phyloP scores from a whole-genome alignment of 2,888 invertebrate species.

The Brachypalpus laphriformis region DNA sequence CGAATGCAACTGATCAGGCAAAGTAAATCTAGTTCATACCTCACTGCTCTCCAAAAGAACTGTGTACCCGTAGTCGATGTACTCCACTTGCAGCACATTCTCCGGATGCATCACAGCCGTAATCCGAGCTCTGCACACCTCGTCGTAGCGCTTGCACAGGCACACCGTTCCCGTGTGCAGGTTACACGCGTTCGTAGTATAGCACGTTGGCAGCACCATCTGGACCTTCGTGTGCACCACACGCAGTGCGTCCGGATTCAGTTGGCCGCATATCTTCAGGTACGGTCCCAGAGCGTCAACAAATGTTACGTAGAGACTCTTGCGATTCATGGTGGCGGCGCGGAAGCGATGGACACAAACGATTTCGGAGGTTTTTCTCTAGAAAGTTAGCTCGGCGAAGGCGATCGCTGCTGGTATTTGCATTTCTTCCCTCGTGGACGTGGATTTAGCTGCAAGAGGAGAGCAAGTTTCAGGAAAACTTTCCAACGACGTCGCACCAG shows the following conservation, averaged over 20 bases:
- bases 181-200: conserved; percentile 75
- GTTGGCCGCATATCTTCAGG: conserved; percentile 89
- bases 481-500: conserved; percentile 19
- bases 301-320: conserved; percentile 85
- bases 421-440: conserved; percentile 68
- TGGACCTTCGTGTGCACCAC: conserved; percentile 79
- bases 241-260: conserved; percentile 79
- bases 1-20: conserved; percentile 20
- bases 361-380: conserved; percentile 18
- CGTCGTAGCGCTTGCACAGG: conserved; percentile 83
- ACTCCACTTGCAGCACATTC: conserved; percentile 86
- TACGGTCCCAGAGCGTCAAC: conserved; percentile 88
- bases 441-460: conserved; percentile 39
- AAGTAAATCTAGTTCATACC: conserved; percentile 80
- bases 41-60: conserved; percentile 84
- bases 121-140: conserved; percentile 87
- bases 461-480: not conserved
- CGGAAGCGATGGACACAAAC: not conserved
- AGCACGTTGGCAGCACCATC: conserved; percentile 78
- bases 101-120: conserved; percentile 83
- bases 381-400: conserved; percentile 29
- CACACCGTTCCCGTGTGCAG: conserved; percentile 77
- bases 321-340: conserved; percentile 43
- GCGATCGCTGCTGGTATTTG: conserved; percentile 46
- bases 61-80: conserved; percentile 88